Conservation (phyloP, 92 coral and sea anemone genomes). For the Phenganax marumi region DNA sequence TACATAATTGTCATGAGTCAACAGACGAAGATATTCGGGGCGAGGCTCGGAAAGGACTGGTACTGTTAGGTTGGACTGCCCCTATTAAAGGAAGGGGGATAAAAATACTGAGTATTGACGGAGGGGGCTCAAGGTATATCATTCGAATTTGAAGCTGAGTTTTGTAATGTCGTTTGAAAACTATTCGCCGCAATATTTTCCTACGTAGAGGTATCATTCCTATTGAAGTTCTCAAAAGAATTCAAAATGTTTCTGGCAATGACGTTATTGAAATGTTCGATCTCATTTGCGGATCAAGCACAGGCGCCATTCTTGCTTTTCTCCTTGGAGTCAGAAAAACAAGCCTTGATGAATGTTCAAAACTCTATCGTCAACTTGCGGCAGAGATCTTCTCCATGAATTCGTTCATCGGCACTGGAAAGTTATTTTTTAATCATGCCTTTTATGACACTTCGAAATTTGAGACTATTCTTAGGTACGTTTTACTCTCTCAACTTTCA, state of each 20-base stretch:
- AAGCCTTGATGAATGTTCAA: constrained; percentile 82
- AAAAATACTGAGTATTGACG: constrained; percentile 84
- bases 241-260: constrained; percentile 69
- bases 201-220: constrained; percentile 85
- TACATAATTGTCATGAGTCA: constrained; percentile 62
- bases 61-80: constrained; percentile 82
- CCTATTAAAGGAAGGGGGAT: constrained; percentile 88
- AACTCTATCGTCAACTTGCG: constrained; percentile 75
- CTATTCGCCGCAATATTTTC: neutral
- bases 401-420: constrained; percentile 89
- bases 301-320: constrained; percentile 91
- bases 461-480: constrained; percentile 86
- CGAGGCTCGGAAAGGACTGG: constrained; percentile 74
- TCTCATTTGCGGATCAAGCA: constrained; percentile 86
- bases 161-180: neutral
- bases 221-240: constrained; percentile 85
- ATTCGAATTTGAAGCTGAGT: neutral
- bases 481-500: neutral
- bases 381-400: constrained; percentile 82
- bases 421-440: constrained; percentile 88
- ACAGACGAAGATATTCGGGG: constrained; percentile 68
- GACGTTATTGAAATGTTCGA: constrained; percentile 87
- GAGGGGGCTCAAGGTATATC: constrained; percentile 90
- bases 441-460: constrained; percentile 83
- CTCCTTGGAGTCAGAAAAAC: constrained; percentile 78